Conservation (phyloP, 2,113 vertebrate species). For the Ictalurus furcatus region DNA sequence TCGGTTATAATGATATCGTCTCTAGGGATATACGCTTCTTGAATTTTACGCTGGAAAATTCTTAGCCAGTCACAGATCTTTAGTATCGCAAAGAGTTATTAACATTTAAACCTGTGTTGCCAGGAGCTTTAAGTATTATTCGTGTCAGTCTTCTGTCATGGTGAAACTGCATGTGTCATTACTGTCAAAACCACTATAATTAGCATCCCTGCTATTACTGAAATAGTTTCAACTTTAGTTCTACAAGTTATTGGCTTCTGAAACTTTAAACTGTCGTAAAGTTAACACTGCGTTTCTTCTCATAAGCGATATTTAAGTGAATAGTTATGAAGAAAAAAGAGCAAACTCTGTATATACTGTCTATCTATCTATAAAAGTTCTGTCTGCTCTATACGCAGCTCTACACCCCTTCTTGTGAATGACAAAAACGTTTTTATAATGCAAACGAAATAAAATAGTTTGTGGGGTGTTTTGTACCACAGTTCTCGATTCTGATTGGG, state of each 20-base stretch:
- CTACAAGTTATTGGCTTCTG: neutral
- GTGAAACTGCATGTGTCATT: slow-evolving; percentile 15
- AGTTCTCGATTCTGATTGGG: no score
- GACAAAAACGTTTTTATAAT: no score
- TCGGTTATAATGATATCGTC: neutral
- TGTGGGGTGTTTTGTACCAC: no score
- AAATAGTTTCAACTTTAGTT: slow-evolving; percentile 1
- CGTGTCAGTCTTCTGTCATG: slow-evolving; percentile 10
- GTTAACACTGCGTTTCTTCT: neutral
- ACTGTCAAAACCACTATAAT: slow-evolving; percentile 19
- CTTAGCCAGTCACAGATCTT: slow-evolving; percentile 7
- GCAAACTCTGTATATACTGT: no score
- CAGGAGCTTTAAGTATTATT: slow-evolving; percentile 6
- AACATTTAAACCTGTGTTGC: neutral
- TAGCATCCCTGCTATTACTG: neutral
- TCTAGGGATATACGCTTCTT: neutral
- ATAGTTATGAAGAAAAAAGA: no score
- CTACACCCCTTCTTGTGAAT: no score
- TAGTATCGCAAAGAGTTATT: slow-evolving; percentile 18
- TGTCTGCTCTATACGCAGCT: no score
- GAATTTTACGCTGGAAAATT: neutral
- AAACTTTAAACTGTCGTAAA: neutral
- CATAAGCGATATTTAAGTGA: neutral
- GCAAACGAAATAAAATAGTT: no score
- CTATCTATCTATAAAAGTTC: no score